Evolutionary conservation across 2,113 vertebrate species (phyloP).

Genomic region (Tragelaphus imberbis): DNA sequence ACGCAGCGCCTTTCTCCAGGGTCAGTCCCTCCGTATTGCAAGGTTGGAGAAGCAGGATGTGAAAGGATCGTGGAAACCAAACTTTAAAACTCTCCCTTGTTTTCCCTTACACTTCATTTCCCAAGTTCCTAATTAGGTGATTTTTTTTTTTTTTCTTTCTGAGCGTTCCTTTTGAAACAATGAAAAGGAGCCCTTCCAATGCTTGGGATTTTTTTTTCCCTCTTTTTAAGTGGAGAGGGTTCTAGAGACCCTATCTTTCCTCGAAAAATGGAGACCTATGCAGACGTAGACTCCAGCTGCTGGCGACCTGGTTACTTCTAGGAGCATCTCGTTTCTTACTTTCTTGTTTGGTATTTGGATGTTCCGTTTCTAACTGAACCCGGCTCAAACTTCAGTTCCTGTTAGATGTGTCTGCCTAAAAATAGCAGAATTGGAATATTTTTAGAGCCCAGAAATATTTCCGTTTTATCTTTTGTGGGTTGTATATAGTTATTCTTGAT

Average conservation of each 20-base stretch:
- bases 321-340: neutral
- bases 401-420: neutral
- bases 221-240: neutral
- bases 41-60: neutral
- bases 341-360: neutral
- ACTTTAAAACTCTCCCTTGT: neutral
- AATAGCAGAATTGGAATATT: neutral
- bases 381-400: neutral
- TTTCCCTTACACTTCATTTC: neutral
- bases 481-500: neutral
- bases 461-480: neutral
- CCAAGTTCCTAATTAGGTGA: neutral
- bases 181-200: neutral
- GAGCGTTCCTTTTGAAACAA: neutral
- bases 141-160: neutral
- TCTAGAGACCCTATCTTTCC: neutral
- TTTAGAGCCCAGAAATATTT: conserved; percentile 42
- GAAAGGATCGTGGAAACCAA: neutral
- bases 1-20: neutral
- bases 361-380: neutral
- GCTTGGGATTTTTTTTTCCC: neutral
- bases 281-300: neutral
- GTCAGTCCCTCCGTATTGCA: neutral
- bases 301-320: neutral
- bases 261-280: neutral